Conservation (phyloP, 1,140 invertebrate genomes). For the Melipona quadrifasciata region DNA sequence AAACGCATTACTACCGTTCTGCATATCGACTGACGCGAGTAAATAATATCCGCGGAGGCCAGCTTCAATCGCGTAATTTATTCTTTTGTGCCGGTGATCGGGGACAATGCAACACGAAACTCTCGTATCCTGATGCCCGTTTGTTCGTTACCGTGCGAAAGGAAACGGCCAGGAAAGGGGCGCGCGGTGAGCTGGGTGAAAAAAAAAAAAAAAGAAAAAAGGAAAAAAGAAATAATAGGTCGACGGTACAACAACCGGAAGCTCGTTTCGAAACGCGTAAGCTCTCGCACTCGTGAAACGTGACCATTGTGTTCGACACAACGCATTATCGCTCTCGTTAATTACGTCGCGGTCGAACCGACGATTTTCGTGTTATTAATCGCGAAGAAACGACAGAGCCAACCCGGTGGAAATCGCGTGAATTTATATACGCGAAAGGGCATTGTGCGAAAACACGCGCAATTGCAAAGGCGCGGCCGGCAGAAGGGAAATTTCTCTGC, state of each 20-base stretch:
- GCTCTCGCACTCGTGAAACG: neutral
- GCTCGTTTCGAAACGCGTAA: neutral
- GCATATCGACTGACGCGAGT: conserved; percentile 7
- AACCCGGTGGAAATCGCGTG: neutral
- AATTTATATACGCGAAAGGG: neutral
- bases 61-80: conserved; percentile 32
- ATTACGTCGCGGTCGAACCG: neutral
- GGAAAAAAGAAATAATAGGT: conserved; percentile 2
- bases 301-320: conserved; percentile 6
- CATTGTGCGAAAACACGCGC: neutral
- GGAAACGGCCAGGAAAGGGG: conserved; percentile 1
- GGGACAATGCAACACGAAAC: conserved; percentile 41
- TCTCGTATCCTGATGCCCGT: conserved; percentile 19
- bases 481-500: neutral
- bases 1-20: conserved; percentile 32
- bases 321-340: conserved; percentile 16
- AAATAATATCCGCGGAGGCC: conserved; percentile 29
- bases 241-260: conserved; percentile 16
- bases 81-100: conserved; percentile 27
- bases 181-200: too few species aligned
- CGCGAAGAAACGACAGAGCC: too few species aligned
- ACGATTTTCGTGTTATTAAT: conserved; percentile 4
- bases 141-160: conserved; percentile 14
- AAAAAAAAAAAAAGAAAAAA: neutral
- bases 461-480: neutral